Conservation (phyloP, 2,888 invertebrate genomes). For the Smittia sp. region DNA sequence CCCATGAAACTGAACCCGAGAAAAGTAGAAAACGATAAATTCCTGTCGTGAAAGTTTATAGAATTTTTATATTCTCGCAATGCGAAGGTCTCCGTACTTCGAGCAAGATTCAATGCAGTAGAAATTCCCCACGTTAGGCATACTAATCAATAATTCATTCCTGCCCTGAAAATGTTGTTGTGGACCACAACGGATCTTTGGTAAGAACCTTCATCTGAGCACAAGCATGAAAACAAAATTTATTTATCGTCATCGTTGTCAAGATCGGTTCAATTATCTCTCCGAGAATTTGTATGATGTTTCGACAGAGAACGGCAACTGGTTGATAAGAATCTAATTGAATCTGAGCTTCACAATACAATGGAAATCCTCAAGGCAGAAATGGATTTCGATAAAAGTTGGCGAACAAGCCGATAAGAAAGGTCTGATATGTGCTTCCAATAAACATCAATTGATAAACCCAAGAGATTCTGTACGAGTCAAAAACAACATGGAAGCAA, state of each 20-base stretch:
- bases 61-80: too few relatives aligned
- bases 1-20: not conserved
- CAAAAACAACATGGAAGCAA: not conserved
- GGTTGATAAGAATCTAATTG: conserved; percentile 20
- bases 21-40: not conserved
- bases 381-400: not conserved
- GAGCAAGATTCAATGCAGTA: not conserved
- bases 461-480: not conserved
- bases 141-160: conserved; percentile 1
- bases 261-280: too few relatives aligned
- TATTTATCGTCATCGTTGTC: too few relatives aligned
- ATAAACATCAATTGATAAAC: conserved; percentile 1
- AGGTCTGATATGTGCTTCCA: not conserved
- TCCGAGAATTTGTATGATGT: too few relatives aligned
- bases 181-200: too few relatives aligned
- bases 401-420: not conserved
- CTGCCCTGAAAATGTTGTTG: too few relatives aligned
- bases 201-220: too few relatives aligned
- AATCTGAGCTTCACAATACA: not conserved
- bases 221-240: too few relatives aligned
- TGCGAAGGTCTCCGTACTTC: not conserved
- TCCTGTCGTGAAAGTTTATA: not conserved
- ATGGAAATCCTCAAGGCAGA: not conserved
- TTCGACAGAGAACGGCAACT: not conserved
- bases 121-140: not conserved